Base-by-base conservation (phyloP, 2,113 vertebrate species). In the Noturus placidus region DNA sequence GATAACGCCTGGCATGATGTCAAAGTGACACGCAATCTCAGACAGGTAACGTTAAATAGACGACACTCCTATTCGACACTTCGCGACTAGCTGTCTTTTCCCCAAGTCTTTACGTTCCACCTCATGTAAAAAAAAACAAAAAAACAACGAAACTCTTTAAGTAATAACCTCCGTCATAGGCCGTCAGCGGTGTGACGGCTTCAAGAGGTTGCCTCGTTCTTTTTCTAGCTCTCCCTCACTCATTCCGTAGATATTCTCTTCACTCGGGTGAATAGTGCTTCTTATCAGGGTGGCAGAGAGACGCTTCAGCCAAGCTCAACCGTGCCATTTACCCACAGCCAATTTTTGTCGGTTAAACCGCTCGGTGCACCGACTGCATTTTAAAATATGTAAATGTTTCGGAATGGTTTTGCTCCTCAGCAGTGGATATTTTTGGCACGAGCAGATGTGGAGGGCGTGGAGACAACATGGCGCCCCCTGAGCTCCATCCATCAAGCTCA, bases 1-100 rank as follows among this genome's bases (percentile, higher is more conserved):
- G 98, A 99, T 96, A 99, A 99, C 92, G 89, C 96, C 0, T 99
- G 98, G 98, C 98, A 99, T 0, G 97, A 99, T 52, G 98, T 99
- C 93, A 99, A 99, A 95, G 98, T 99, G 93, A 99, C 97, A 0
- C 98, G 98, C 89, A 99, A 99, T 95, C 96, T 99, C 70, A 97
- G 98, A 88, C 98, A 99, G 98, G 98, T 99, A 98, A 97, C 94
- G 93, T 91, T 92, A 91, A 88, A 91, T 57, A 38, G 25, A 25
- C 89, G 35, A 33, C 50, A 65, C 27, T 46, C 30, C 13, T 46
- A 6, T 46, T 0, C 2, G 20, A 35, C 42, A 7, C 59, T 63
- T 65, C 59, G 3, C n/a, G 72, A 63, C n/a, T n/a, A 79, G 50
- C 70, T 76, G 50, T 89, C 70, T 87, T 35, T 85, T 76, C 46